Base-by-base conservation (phyloP, 2,888 invertebrate species). In the Hirtodrosophila confusa region DNA sequence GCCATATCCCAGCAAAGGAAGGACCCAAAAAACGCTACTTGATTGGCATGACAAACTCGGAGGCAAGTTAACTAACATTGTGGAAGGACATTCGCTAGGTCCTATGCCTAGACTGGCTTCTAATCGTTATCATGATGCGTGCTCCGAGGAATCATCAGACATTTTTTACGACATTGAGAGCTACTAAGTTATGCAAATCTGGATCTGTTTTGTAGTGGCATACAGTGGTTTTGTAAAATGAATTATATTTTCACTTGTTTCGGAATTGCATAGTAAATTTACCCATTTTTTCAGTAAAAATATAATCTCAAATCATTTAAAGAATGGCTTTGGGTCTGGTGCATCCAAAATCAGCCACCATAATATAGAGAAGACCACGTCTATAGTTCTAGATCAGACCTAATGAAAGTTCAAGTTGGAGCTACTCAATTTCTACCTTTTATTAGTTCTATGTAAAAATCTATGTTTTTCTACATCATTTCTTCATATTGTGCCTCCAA, bases 391-490 rank as follows among this genome's bases (percentile, higher is more conserved):
- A 31, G 31, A 31, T 31, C 31, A 27, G 6, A 4, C 6, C 27
- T 3, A 27, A 27, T 6, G 6, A 27, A 27, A 27, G 27, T 27
- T 5, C 0, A 1, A 27, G 27, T 27, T 5, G 6, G 6, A 27
- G 27, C 27, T 27, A 5, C 27, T 27, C 27, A 27, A 27, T 27
- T 27, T 27, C 17, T 17, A 17, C 2, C 17, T 17, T 17, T 17
- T 17, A 17, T 17, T 17, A 17, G 17, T 27, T 3, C 6, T 1
- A 9, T 40, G 23, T 10, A 10, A 47, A 29, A 39, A 39, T 31
- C 29, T 41, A 50, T 36, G 35, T 17, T 17, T 17, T 24, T 49
- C 40, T 29, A 8, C 4, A 31, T 37, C 23, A 58, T 70, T 55
- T 55, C 31, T 36, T 60, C 40, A 51, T 36, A 29, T 41, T 4